Conservation (phyloP, 2,797 vertebrate genomes). For the Mastacembelus armatus region DNA sequence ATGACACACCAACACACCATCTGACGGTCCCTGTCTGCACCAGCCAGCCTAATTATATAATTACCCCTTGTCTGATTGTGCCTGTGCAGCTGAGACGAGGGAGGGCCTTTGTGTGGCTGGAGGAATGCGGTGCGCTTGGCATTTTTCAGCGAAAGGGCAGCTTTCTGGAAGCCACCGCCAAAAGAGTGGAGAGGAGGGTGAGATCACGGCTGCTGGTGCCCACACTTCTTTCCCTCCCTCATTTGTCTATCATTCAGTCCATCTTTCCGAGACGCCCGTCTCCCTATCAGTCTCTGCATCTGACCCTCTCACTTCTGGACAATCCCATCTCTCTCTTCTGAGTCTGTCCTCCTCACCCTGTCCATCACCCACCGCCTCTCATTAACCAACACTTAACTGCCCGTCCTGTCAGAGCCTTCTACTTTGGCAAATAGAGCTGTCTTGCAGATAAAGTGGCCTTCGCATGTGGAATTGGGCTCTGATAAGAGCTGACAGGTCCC, state of each 20-base stretch:
- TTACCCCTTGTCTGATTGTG: slow-evolving; percentile 83
- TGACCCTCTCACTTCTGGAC: slow-evolving; percentile 44
- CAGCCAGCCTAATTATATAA: slow-evolving; percentile 79
- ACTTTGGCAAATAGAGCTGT: slow-evolving; percentile 29
- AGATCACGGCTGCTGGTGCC: slow-evolving; percentile 83
- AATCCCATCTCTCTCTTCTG: slow-evolving; percentile 54
- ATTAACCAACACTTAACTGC: slow-evolving; percentile 7
- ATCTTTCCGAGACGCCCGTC: slow-evolving; percentile 35
- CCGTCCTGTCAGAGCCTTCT: slow-evolving; percentile 17
- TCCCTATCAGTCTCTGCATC: slow-evolving; percentile 29
- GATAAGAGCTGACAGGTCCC: slow-evolving; percentile 62
- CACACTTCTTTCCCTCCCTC: slow-evolving; percentile 66
- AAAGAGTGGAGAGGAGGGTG: slow-evolving; percentile 70
- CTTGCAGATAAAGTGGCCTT: slow-evolving; percentile 50
- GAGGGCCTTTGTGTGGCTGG: slow-evolving; percentile 77
- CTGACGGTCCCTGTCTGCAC: slow-evolving; percentile 67
- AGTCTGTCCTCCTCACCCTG: background rate
- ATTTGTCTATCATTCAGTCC: slow-evolving; percentile 39
- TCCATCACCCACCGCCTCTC: background rate
- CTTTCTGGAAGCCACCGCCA: slow-evolving; percentile 79
- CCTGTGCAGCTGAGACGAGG: slow-evolving; percentile 75
- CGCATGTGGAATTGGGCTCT: slow-evolving; percentile 62
- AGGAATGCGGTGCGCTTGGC: slow-evolving; percentile 85
- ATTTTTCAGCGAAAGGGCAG: slow-evolving; percentile 87
- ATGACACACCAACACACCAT: slow-evolving; percentile 72